phyloP scores from a whole-genome alignment of 2,113 vertebrate species.

The Ondatra zibethicus region DNA sequence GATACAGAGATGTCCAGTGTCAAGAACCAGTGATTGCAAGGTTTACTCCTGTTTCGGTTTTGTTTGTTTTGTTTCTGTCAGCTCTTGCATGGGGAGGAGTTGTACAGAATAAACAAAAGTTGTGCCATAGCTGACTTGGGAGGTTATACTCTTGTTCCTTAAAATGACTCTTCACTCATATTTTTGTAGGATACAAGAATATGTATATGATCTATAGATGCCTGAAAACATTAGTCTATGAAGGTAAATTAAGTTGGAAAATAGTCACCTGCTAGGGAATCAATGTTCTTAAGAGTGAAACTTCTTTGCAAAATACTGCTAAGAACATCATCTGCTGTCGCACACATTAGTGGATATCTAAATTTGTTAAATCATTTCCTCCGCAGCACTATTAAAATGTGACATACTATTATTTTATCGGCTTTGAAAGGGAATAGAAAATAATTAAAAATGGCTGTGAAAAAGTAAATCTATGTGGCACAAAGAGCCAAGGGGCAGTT shows the following conservation, averaged over 20 bases:
- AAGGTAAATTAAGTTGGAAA: background rate
- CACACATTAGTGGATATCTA: background rate
- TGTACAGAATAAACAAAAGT: background rate
- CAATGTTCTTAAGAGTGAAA: background rate
- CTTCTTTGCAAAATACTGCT: background rate
- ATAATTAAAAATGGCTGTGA: conserved; percentile 72
- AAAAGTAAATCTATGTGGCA: conserved; percentile 63
- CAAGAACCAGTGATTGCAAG: background rate
- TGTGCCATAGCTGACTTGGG: background rate
- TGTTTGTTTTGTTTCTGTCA: background rate
- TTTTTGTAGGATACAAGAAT: background rate
- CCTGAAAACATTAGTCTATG: background rate
- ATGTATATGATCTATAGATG: background rate
- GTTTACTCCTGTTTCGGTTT: background rate
- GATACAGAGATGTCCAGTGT: background rate
- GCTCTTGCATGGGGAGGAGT: background rate
- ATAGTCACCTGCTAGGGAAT: background rate
- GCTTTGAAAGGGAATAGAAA: conserved; percentile 67
- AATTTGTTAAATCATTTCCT: conserved; percentile 69
- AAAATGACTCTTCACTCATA: background rate
- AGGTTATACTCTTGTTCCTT: background rate
- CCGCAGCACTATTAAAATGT: conserved; percentile 67
- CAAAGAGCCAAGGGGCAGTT: conserved; percentile 71
- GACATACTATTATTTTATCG: conserved; percentile 67
- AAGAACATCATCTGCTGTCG: background rate